Conservation (phyloP, 2,888 invertebrate genomes). For the Anthrax anthrax region DNA sequence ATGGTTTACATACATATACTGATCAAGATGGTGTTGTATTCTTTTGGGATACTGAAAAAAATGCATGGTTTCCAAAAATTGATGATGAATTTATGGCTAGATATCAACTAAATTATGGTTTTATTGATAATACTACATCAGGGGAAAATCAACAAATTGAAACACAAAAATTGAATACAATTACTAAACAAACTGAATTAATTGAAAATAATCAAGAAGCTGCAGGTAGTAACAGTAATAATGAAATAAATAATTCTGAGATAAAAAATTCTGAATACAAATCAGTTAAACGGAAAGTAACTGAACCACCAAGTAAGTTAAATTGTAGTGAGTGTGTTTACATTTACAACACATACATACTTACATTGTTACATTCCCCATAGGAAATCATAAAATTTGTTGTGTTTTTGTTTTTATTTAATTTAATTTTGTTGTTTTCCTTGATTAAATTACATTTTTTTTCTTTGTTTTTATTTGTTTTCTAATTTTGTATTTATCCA, state of each 20-base stretch:
- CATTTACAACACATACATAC: too few relatives aligned
- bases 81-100: slow-evolving; percentile 92
- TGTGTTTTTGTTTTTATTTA: too few relatives aligned
- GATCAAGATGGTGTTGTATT: slow-evolving; percentile 78
- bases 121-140: slow-evolving; percentile 45
- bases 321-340: too few relatives aligned
- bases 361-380: too few relatives aligned
- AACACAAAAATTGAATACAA: background rate
- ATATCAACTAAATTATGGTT: slow-evolving; percentile 92
- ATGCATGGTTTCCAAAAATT: slow-evolving; percentile 93
- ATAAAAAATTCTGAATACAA: slow-evolving; percentile 26
- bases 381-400: too few relatives aligned
- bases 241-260: slow-evolving; percentile 33
- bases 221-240: slow-evolving; percentile 2
- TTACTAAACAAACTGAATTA: slow-evolving; percentile 8
- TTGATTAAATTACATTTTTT: too few relatives aligned
- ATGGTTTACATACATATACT: slow-evolving; percentile 64
- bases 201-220: background rate
- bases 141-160: slow-evolving; percentile 16
- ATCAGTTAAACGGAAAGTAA: slow-evolving; percentile 22
- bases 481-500: slow-evolving; percentile 11
- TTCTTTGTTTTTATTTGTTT: background rate
- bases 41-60: slow-evolving; percentile 82
- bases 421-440: too few relatives aligned
- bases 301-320: slow-evolving; percentile 35